Base-by-base conservation (phyloP, 2,797 vertebrate genomes). In the Xenentodon cancila region DNA sequence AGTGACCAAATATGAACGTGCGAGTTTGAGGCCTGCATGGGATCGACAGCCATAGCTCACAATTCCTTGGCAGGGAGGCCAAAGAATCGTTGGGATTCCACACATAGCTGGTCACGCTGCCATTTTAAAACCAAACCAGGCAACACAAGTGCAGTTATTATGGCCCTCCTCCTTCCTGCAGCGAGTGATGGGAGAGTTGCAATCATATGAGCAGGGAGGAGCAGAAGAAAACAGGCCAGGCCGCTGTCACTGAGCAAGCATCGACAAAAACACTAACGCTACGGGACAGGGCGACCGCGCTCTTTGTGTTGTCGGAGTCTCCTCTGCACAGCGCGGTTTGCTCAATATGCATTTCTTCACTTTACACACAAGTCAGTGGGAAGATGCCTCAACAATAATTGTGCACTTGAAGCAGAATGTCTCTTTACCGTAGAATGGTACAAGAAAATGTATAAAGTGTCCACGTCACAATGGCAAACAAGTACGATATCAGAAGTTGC, bases 21-120 rank as follows among this genome's bases (percentile, higher is more conserved):
- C 81, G 80, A 86, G 83, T 60, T 79, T 84, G 68, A 82, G 75
- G 83, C 74, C 75, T 77, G 80, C 68, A 48, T 88, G 84, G 78
- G 81, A 84, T 91, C 87, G 78, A 63, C 82, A 75, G 53, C 64
- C 71, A 59, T 50, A 56, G 63, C 82, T 87, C 64, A 58, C 66
- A 65, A 63, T 71, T 84, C 84, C 82, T 88, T 87, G 79, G 86
- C 88, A 86, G 77, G 82, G 83, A 77, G 81, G 55, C 79, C 64
- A 68, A 77, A 71, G 82, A 83, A 92, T 92, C 86, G 69, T 88
- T 92, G 76, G 79, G 83, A 94, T 94, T 94, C 93, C 90, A 57
- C 83, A 76, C 92, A 92, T 93, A 92, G 84, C 90, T 93, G 92
- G 93, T 92, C 90, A 91, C 81, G 73, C 85, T 91, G 86, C 89